Percentiles rank a stretch among this genome's conserved stretches.
These are phyloP conservation scores for Neoitamus cyanurus DNA, from an alignment of 2,888 invertebrate species.

Conservation along the genomic window DNA sequence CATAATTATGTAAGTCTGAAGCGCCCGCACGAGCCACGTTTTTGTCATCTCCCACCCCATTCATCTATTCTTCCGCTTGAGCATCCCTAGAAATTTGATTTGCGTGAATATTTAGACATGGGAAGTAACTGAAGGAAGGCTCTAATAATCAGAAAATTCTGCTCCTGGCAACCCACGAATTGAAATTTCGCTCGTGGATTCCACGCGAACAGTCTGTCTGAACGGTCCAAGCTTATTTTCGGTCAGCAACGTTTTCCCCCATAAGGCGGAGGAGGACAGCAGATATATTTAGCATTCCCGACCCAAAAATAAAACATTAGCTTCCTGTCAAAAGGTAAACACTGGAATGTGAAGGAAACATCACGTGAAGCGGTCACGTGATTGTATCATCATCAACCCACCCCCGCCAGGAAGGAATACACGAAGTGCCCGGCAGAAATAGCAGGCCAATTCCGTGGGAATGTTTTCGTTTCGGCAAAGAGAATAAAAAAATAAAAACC, in stretches of 20 bases:
- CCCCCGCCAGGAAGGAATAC: background rate
- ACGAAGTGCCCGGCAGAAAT: background rate
- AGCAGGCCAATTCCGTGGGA: background rate
- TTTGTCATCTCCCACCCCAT: background rate
- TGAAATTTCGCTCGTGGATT: background rate
- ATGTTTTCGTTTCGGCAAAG: background rate
- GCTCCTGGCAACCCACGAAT: background rate
- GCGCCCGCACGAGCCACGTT: background rate
- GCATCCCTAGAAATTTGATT: background rate
- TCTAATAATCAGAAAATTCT: background rate
- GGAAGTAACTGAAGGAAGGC: background rate
- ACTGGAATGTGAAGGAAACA: background rate
- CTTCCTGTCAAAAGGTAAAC: background rate
- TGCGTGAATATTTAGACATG: background rate
- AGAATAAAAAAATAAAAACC: background rate
- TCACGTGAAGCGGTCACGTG: background rate
- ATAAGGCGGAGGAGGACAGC: background rate
- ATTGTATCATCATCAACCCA: background rate
- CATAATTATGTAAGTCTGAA: background rate
- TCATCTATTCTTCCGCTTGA: background rate
- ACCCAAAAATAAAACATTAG: background rate
- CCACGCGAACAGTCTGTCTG: background rate
- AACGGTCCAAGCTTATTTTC: background rate
- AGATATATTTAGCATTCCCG: background rate
- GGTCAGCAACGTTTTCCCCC: background rate